Evolutionary conservation across 92 coral and sea anemone species (phyloP).

Genomic region (Epizoanthus ramosus): DNA sequence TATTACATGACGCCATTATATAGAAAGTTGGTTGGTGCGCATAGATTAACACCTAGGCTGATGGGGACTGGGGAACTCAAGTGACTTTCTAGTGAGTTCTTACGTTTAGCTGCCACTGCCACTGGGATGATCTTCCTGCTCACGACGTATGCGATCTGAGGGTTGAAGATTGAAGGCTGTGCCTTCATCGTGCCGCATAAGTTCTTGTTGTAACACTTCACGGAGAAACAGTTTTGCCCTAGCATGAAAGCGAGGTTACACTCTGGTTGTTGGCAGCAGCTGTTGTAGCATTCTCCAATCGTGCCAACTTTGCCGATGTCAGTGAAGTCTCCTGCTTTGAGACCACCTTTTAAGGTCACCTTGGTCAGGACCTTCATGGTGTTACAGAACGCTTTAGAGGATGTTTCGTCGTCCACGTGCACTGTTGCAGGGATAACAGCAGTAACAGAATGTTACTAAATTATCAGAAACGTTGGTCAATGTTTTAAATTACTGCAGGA

Average conservation of each 20-base stretch:
- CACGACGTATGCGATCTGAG: conserved; percentile 96
- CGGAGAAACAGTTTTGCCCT: conserved; percentile 98
- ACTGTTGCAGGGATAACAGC: conserved; percentile 52
- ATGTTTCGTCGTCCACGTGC: conserved; percentile 67
- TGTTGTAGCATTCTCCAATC: conserved; percentile 91
- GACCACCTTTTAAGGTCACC: conserved; percentile 96
- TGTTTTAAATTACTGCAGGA: background rate
- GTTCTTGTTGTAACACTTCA: conserved; percentile 86
- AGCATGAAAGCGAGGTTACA: conserved; percentile 97
- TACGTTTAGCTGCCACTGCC: conserved; percentile 24
- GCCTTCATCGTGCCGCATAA: conserved; percentile 94
- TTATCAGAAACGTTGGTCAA: background rate
- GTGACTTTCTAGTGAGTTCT: background rate
- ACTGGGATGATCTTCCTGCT: conserved; percentile 63
- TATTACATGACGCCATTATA: too few relatives aligned
- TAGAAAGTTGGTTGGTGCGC: too few relatives aligned
- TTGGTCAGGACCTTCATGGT: conserved; percentile 83
- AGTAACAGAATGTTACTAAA: background rate
- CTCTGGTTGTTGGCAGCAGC: conserved; percentile 84
- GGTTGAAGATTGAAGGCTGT: conserved; percentile 97
- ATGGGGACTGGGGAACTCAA: too few relatives aligned
- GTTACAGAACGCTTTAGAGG: conserved; percentile 71
- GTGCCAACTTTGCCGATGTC: conserved; percentile 97
- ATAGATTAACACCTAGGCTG: too few relatives aligned
- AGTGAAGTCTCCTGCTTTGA: conserved; percentile 97